These are phyloP conservation scores for Diglossa cyanea DNA, from an alignment of 2,797 vertebrate genomes.

Conservation along the genomic window DNA sequence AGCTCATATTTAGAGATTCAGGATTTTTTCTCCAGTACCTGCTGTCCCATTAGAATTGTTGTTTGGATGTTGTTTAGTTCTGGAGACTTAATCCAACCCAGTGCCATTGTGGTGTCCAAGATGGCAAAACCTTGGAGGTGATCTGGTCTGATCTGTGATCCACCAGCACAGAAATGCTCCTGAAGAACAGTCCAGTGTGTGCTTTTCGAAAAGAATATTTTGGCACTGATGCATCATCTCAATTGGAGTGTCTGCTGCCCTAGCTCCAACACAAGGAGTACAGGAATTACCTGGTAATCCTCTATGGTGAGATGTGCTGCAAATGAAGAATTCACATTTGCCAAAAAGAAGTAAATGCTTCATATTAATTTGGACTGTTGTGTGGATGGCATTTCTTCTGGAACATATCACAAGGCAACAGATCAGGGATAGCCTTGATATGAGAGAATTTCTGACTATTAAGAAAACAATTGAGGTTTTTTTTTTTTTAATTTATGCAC, in stretches of 20 bases:
- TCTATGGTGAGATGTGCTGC: background rate
- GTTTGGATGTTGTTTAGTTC: background rate
- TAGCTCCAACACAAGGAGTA: background rate
- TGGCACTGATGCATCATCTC: background rate
- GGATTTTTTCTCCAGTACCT: background rate
- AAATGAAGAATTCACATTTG: background rate
- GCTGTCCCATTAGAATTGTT: background rate
- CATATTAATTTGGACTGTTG: background rate
- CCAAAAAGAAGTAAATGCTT: background rate
- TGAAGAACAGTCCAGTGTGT: background rate
- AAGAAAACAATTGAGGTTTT: background rate
- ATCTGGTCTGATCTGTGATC: background rate
- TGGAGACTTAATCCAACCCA: background rate
- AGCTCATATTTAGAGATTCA: background rate
- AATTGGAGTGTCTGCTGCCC: background rate
- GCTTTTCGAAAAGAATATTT: background rate
- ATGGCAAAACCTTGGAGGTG: background rate
- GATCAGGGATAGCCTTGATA: background rate
- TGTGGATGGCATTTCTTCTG: conserved; percentile 10
- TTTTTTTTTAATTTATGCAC: background rate
- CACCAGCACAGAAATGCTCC: background rate
- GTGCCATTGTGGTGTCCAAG: background rate
- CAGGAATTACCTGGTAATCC: background rate
- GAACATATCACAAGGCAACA: background rate
- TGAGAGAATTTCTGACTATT: background rate